Percentiles rank a stretch among this genome's conserved stretches.
Evolutionary conservation across 2,888 invertebrate species (phyloP).

Genomic region (Agrochola macilenta): DNA sequence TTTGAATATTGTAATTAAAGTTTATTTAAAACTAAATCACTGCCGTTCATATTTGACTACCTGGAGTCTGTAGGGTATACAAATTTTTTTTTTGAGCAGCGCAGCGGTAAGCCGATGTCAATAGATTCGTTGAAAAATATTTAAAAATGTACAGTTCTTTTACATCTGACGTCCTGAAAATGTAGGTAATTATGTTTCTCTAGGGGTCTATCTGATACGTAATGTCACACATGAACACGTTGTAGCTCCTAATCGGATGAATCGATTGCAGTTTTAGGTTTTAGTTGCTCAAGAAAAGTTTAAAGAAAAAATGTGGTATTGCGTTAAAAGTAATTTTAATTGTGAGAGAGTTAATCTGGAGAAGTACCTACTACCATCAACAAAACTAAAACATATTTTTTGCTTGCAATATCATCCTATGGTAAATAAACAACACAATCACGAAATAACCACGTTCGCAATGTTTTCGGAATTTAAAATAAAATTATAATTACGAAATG

Average conservation of each 20-base stretch:
- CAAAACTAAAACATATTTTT: background rate
- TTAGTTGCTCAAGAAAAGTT: background rate
- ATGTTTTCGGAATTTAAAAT: slow-evolving; percentile 46
- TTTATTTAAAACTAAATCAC: too few relatives aligned
- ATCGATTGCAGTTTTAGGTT: too few relatives aligned
- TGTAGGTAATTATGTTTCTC: too few relatives aligned
- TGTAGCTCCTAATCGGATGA: background rate
- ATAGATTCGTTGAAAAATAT: slow-evolving; percentile 2
- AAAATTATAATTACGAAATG: slow-evolving; percentile 59
- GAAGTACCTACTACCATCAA: background rate
- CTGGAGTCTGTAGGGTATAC: background rate
- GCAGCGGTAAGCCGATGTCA: slow-evolving; percentile 5
- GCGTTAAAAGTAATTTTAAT: background rate
- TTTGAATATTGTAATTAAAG: too few relatives aligned
- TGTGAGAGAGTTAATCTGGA: background rate
- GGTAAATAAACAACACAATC: slow-evolving; percentile 37
- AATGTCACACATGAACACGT: background rate
- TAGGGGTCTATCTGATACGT: background rate
- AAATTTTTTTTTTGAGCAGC: slow-evolving; percentile 17
- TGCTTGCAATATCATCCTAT: slow-evolving; percentile 11
- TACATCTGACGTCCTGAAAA: background rate
- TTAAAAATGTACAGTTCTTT: background rate
- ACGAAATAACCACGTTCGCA: slow-evolving; percentile 8
- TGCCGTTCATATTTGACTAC: too few relatives aligned
- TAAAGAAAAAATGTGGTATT: background rate